These are phyloP conservation scores for Agonopterix subpropinquella DNA, from an alignment of 2,888 invertebrate genomes.

Conservation along the genomic window DNA sequence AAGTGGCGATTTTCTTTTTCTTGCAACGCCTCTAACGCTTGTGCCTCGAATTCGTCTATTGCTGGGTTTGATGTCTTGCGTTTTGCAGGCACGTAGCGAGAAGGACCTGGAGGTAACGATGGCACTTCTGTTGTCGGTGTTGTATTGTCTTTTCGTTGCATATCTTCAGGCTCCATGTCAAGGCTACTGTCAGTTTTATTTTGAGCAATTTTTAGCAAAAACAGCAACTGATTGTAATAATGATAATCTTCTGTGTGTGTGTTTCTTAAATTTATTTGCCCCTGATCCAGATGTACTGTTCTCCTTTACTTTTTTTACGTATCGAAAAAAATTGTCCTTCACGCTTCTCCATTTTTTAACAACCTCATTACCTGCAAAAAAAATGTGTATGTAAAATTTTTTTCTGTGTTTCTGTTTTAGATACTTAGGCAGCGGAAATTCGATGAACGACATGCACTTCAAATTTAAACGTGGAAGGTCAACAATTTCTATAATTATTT, in stretches of 20 bases:
- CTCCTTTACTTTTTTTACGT: no score
- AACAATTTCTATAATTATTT: conserved; percentile 9
- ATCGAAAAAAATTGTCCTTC: background rate
- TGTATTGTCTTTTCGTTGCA: background rate
- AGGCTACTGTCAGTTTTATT: background rate
- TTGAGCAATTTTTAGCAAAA: no score
- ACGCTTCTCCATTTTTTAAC: background rate
- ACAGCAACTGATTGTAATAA: no score
- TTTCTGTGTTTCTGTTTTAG: conserved; percentile 5
- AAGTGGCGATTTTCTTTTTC: conserved; percentile 21
- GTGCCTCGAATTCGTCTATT: conserved; percentile 19
- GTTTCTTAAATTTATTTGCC: no score
- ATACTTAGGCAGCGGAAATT: conserved; percentile 7
- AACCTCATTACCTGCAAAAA: conserved; percentile 2
- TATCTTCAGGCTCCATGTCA: background rate
- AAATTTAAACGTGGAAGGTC: conserved; percentile 9
- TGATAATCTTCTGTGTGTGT: no score
- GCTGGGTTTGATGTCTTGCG: conserved; percentile 12
- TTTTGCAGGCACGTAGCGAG: conserved; percentile 15
- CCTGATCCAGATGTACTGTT: no score
- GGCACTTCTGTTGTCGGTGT: conserved; percentile 7
- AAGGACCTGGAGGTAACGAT: conserved; percentile 12
- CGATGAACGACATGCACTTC: conserved; percentile 7
- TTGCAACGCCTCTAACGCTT: conserved; percentile 17
- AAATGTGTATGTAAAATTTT: conserved; percentile 4